These are phyloP conservation scores for Macaria liturata DNA, from an alignment of 2,888 invertebrate species.

Conservation along the genomic window DNA sequence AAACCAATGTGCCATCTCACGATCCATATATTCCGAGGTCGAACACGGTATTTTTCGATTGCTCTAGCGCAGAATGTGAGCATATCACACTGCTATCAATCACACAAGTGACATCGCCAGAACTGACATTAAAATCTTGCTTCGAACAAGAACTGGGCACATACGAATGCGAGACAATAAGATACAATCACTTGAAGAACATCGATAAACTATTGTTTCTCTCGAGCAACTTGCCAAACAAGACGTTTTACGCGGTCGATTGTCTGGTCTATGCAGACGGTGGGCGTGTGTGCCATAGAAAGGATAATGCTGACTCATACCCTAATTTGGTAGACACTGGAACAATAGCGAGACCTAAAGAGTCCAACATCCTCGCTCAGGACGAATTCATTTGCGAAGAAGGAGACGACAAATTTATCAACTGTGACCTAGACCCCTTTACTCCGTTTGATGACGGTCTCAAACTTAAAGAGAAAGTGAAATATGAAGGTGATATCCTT, in stretches of 20 bases:
- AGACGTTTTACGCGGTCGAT: conserved; percentile 65
- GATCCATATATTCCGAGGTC: conserved; percentile 68
- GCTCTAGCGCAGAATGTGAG: conserved; percentile 52
- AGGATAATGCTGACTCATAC: conserved; percentile 53
- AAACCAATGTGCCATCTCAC: conserved; percentile 52
- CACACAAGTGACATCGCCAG: conserved; percentile 53
- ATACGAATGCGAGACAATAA: conserved; percentile 57
- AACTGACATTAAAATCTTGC: conserved; percentile 53
- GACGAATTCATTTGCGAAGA: conserved; percentile 74
- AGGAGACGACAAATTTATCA: conserved; percentile 43
- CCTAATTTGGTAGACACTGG: conserved; percentile 60
- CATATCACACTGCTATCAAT: conserved; percentile 53
- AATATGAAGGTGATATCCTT: conserved; percentile 51
- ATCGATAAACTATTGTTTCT: conserved; percentile 67
- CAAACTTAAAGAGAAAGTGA: conserved; percentile 47
- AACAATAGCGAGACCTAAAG: conserved; percentile 58
- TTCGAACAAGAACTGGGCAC: conserved; percentile 39
- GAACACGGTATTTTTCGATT: conserved; percentile 55
- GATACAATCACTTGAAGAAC: conserved; percentile 63
- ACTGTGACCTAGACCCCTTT: conserved; percentile 62
- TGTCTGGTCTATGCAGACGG: conserved; percentile 66
- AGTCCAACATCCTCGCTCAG: conserved; percentile 59
- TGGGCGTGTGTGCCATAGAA: conserved; percentile 66
- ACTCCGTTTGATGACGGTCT: conserved; percentile 56
- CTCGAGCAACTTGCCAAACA: conserved; percentile 51